These are phyloP conservation scores for Raja brachyura DNA, from an alignment of 2,113 vertebrate species.

Conservation along the genomic window DNA sequence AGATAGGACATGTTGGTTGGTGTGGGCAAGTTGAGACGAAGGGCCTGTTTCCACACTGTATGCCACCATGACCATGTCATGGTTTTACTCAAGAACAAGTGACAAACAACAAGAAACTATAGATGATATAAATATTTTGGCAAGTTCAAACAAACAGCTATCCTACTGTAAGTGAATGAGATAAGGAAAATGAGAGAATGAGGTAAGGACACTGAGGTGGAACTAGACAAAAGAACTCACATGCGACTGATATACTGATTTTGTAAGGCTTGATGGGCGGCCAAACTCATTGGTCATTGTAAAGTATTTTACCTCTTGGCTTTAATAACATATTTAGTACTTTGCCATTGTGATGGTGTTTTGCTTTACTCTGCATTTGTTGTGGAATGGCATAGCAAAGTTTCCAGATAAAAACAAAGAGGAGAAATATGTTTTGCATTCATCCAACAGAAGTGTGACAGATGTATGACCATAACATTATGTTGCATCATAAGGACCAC, in stretches of 20 bases:
- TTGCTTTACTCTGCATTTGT: constrained; percentile 59
- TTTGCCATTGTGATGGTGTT: constrained; percentile 45
- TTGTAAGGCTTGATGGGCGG: too few relatives aligned
- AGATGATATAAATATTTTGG: too few relatives aligned
- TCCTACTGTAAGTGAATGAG: too few relatives aligned
- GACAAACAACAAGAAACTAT: too few relatives aligned
- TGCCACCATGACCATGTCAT: too few relatives aligned
- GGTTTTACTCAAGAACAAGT: too few relatives aligned
- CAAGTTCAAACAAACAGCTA: too few relatives aligned
- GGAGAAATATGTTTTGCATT: constrained; percentile 44
- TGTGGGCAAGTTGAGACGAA: too few relatives aligned
- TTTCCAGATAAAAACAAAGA: constrained; percentile 54
- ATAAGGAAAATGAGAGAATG: too few relatives aligned
- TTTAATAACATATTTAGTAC: background rate
- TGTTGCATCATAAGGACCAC: constrained; percentile 47
- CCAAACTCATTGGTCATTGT: background rate
- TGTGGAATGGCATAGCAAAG: constrained; percentile 57
- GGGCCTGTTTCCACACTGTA: too few relatives aligned
- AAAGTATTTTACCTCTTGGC: background rate
- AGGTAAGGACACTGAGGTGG: background rate
- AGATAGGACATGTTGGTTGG: too few relatives aligned
- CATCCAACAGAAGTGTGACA: constrained; percentile 43
- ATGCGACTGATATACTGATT: background rate
- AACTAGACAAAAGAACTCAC: background rate
- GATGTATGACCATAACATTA: constrained; percentile 43